phyloP scores from a whole-genome alignment of 2,113 vertebrate species.

The Perca flavescens region DNA sequence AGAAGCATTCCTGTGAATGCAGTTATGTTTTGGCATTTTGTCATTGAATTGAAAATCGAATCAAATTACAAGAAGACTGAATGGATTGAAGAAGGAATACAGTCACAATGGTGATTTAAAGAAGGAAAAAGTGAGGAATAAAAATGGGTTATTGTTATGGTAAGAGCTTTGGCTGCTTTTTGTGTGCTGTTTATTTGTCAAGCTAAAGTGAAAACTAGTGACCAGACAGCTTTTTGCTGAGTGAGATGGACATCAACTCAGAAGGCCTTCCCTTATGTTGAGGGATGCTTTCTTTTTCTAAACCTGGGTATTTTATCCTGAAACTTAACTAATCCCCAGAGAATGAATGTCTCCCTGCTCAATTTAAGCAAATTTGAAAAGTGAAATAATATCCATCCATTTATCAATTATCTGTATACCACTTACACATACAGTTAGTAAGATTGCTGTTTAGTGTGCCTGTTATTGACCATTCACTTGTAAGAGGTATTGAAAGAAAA shows the following conservation, averaged over 20 bases:
- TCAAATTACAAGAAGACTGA: neutral
- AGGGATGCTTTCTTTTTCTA: neutral
- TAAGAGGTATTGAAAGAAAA: neutral
- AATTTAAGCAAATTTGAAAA: neutral
- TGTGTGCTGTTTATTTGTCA: conserved; percentile 18
- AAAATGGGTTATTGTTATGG: too few relatives aligned
- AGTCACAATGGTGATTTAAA: neutral
- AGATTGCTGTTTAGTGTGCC: neutral
- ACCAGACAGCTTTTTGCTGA: conserved; percentile 1
- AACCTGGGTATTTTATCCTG: neutral
- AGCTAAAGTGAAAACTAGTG: conserved; percentile 13
- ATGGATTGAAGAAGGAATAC: neutral
- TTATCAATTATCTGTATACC: neutral
- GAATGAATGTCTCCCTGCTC: neutral
- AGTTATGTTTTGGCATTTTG: neutral
- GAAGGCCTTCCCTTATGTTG: neutral
- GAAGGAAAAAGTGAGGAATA: neutral
- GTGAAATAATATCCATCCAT: neutral
- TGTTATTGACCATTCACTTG: neutral
- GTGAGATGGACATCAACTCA: neutral
- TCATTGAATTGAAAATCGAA: neutral
- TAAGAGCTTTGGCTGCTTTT: neutral
- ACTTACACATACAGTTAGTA: neutral
- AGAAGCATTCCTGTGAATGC: neutral
- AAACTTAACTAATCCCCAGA: neutral